phyloP scores from a whole-genome alignment of 2,797 vertebrate species.

The Aphelocoma californica region DNA sequence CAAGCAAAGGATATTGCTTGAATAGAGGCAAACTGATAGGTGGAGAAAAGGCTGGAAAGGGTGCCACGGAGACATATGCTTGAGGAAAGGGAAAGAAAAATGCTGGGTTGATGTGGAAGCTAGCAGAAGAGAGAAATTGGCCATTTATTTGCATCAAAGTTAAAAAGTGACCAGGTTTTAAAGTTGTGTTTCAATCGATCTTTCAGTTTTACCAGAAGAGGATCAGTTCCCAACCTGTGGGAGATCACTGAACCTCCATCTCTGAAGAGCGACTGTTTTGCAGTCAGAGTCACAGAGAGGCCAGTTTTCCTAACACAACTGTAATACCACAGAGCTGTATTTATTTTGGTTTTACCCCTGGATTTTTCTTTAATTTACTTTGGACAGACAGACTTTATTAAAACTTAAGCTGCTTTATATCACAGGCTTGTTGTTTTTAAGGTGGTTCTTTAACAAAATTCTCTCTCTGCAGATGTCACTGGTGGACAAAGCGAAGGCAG shows the following conservation, averaged over 20 bases:
- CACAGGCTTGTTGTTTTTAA: constrained; percentile 36
- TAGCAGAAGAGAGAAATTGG: not conserved
- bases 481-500: not conserved
- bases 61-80: rapidly evolving
- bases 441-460: not conserved
- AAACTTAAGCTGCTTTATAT: constrained; percentile 60
- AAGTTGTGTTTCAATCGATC: not conserved
- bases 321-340: not conserved
- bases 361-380: constrained; percentile 55
- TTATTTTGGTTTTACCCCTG: constrained; percentile 53
- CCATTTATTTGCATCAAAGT: not conserved
- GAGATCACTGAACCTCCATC: not conserved
- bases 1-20: not conserved
- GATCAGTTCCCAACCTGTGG: not conserved
- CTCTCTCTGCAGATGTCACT: not conserved
- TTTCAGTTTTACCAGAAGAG: not conserved
- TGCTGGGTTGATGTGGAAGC: not conserved
- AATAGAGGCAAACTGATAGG: not conserved
- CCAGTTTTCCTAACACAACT: not conserved
- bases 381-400: constrained; percentile 33
- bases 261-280: not conserved
- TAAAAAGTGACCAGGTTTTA: not conserved
- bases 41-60: not conserved
- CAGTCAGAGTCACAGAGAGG: not conserved
- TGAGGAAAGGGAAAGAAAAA: not conserved